These are phyloP conservation scores for Oreonectes daqikongensis DNA, from an alignment of 2,797 vertebrate species.

Conservation along the genomic window DNA sequence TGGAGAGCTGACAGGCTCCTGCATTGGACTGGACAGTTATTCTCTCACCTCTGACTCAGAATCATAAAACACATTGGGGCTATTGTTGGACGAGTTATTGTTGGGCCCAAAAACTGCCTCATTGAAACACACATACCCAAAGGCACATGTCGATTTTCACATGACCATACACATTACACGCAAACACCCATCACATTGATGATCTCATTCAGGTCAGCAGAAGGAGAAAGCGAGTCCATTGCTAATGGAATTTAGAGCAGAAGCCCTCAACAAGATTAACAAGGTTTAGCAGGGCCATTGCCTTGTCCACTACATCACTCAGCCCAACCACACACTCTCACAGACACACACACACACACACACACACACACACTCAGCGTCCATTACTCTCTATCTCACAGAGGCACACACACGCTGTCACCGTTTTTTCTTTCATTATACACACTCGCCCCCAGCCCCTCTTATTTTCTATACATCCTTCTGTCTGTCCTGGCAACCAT, in stretches of 20 bases:
- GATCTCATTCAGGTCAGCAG: conserved; percentile 51
- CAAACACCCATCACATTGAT: conserved; percentile 38
- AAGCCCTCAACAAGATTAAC: conserved; percentile 61
- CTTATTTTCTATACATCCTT: conserved; percentile 42
- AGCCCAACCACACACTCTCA: conserved; percentile 25
- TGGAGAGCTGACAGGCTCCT: neutral
- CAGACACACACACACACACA: conserved; percentile 27
- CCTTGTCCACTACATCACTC: conserved; percentile 49
- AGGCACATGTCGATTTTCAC: neutral
- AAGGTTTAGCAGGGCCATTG: conserved; percentile 56
- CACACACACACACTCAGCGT: conserved; percentile 26
- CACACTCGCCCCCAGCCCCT: neutral
- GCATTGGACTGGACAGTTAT: neutral
- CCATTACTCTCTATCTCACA: neutral
- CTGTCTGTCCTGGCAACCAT: conserved; percentile 28
- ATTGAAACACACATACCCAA: conserved; percentile 5
- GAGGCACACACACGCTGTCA: conserved; percentile 52
- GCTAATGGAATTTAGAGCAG: conserved; percentile 61
- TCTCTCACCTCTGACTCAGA: conserved; percentile 21
- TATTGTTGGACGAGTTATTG: neutral
- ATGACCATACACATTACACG: conserved; percentile 34
- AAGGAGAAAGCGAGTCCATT: conserved; percentile 45
- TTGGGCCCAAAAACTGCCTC: conserved; percentile 15
- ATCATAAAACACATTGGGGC: neutral
- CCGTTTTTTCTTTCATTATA: conserved; percentile 20